A percentile compares a stretch with the other conserved stretches of the same genome.
Conservation (phyloP, 2,888 invertebrate genomes). For the Scaeva pyrastri region DNA sequence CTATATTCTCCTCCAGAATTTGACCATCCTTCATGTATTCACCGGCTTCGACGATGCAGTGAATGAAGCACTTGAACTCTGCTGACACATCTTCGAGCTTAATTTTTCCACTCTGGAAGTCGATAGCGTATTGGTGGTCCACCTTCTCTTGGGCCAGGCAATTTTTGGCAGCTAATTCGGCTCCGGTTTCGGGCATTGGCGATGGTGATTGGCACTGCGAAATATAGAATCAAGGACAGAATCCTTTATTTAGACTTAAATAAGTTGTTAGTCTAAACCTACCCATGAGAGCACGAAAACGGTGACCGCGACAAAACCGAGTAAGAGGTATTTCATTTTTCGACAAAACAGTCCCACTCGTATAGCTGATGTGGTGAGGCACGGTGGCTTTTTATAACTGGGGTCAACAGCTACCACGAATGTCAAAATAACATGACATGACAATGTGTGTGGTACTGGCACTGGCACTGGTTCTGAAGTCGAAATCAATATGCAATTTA, state of each 20-base stretch:
- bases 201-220: constrained; percentile 19
- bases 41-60: constrained; percentile 27
- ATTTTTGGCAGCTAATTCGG: constrained; percentile 8
- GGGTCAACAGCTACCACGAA: no score
- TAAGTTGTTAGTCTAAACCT: not conserved
- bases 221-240: not conserved
- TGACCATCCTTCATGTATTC: constrained; percentile 31
- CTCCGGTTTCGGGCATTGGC: not conserved
- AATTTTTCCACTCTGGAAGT: constrained; percentile 25
- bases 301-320: constrained; percentile 35
- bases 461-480: not conserved
- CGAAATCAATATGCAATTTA: constrained; percentile 55
- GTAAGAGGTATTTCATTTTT: constrained; percentile 47
- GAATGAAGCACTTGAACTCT: constrained; percentile 37
- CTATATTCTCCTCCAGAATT: constrained; percentile 30
- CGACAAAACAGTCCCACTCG: not conserved
- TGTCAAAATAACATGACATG: not conserved
- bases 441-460: no score
- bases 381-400: constrained; percentile 34
- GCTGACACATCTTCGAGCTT: constrained; percentile 10
- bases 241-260: not conserved
- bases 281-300: constrained; percentile 36
- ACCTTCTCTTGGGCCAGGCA: constrained; percentile 24
- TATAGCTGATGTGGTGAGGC: not conserved
- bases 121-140: not conserved